Base-by-base conservation (phyloP, 2,888 invertebrate genomes). In the Dicyrtomina minuta region DNA sequence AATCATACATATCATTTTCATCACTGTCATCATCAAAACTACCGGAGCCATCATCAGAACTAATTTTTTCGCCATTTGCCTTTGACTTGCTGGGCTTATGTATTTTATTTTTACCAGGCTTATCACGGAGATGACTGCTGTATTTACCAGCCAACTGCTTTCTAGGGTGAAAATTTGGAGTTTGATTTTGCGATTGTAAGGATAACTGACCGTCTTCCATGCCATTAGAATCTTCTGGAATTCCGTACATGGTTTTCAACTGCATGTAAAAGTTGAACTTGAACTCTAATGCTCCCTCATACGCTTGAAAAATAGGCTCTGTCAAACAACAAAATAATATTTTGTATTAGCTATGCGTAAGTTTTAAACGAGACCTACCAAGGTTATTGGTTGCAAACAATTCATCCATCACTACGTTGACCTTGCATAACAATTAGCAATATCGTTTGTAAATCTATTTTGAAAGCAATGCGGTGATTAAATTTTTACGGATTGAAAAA, bases 281-380 rank as follows among this genome's bases (percentile, higher is more conserved):
- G 51, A 74, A 74, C 5, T 74, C 66, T 22, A 62, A 56, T 2
- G 74, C 73, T 68, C 70, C 74, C 44, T 74, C 74, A 43, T 60
- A 66, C 4, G 75, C 67, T 61, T 74, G 72, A 68, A 75, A 75
- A 44, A 75, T 75, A 20, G 75, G 75, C 66, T 74, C 75, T 75
- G 49, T 12, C 70, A 71, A 41, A 61, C n/a, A 22, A 24, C 4
- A 33, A 33, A 33, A 33, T n/a, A n/a, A 43, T 13, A 43, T 43
- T 12, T 10, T 43, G n/a, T n/a, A 46, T 46, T n/a, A 20, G n/a
- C 3, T 46, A 46, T 46, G 20, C 20, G n/a, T n/a, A n/a, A n/a
- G n/a, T n/a, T n/a, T n/a, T n/a, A n/a, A n/a, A n/a, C n/a, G n/a
- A n/a, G n/a, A n/a, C n/a, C n/a, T n/a, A n/a, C n/a, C n/a, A n/a